phyloP scores from a whole-genome alignment of 2,113 vertebrate genomes.

The Shinisaurus crocodilurus region DNA sequence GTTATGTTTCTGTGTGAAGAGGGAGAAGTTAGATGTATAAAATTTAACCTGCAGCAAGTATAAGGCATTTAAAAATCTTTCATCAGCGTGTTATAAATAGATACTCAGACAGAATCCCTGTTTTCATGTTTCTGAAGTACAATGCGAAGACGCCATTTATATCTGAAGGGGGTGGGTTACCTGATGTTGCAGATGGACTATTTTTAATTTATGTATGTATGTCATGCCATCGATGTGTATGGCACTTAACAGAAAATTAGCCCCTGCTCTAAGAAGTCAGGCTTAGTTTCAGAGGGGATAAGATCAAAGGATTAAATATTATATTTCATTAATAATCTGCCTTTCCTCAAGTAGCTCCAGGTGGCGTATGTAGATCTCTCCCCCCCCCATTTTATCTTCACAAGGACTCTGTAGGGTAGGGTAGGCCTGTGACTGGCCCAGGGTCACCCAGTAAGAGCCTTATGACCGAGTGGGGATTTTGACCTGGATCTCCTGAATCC shows the following conservation, averaged over 20 bases:
- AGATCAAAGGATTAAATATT: neutral
- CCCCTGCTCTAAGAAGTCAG: neutral
- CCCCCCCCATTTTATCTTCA: neutral
- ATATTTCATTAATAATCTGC: neutral
- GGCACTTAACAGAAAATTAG: neutral
- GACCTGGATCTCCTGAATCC: neutral
- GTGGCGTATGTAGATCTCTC: neutral
- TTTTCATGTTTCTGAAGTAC: neutral
- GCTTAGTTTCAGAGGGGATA: neutral
- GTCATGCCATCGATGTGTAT: neutral
- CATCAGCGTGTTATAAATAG: neutral
- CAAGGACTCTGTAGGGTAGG: neutral
- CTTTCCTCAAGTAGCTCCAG: neutral
- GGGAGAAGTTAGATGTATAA: neutral
- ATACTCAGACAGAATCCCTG: neutral
- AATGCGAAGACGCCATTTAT: neutral
- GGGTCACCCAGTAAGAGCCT: neutral
- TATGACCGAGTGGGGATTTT: neutral
- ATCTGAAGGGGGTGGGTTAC: fast-evolving
- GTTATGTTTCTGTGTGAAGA: neutral
- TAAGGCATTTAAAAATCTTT: no score
- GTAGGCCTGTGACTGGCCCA: neutral
- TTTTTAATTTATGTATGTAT: neutral
- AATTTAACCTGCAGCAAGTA: neutral
- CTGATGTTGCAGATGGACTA: neutral